phyloP scores from a whole-genome alignment of 2,888 invertebrate species.

The Dryobota labecula region DNA sequence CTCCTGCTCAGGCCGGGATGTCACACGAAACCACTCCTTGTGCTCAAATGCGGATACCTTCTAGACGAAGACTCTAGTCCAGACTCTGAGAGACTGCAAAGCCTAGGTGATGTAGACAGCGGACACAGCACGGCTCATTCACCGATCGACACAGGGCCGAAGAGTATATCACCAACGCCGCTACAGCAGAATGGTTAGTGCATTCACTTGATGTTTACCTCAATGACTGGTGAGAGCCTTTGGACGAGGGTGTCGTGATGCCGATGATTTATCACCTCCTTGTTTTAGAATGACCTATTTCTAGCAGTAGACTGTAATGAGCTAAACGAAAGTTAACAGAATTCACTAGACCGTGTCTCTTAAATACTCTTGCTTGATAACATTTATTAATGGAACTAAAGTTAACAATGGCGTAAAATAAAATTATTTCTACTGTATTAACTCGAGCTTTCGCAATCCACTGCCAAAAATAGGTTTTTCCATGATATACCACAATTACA shows the following conservation, averaged over 20 bases:
- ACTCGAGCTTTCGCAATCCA: neutral
- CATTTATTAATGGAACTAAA: neutral
- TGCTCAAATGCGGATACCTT: slow-evolving; percentile 94
- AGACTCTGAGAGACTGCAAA: slow-evolving; percentile 95
- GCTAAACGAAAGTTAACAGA: neutral
- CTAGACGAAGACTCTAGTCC: slow-evolving; percentile 96
- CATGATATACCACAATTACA: neutral
- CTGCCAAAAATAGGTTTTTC: slow-evolving; percentile 1
- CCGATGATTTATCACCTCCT: neutral
- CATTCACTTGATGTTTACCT: slow-evolving; percentile 15
- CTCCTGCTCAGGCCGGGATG: slow-evolving; percentile 82
- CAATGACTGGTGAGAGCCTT: neutral
- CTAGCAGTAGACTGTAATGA: neutral
- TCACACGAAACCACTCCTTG: slow-evolving; percentile 91
- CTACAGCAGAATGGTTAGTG: slow-evolving; percentile 88
- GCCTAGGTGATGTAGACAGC: slow-evolving; percentile 94
- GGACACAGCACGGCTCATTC: slow-evolving; percentile 98
- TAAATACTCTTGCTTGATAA: neutral
- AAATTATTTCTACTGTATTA: too few species aligned
- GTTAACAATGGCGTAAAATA: too few species aligned
- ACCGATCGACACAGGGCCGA: slow-evolving; percentile 95
- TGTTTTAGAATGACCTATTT: slow-evolving; percentile 11
- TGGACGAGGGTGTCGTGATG: neutral
- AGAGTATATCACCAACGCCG: slow-evolving; percentile 95
- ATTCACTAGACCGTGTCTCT: neutral